These are phyloP conservation scores for Drosophila flavopinicola DNA, from an alignment of 2,888 invertebrate species.

Conservation along the genomic window DNA sequence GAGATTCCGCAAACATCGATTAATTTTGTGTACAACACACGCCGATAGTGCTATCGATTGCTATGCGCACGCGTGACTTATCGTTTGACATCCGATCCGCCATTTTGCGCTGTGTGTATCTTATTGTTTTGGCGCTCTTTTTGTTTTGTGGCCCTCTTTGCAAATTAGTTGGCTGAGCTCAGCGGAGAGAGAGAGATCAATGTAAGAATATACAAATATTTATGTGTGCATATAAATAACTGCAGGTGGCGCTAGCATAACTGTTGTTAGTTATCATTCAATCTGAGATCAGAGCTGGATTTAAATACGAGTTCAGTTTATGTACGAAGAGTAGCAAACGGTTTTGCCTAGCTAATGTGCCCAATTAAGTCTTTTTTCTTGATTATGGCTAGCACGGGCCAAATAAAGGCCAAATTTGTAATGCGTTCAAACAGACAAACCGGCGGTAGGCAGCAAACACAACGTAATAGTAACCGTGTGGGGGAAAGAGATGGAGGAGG, in stretches of 20 bases:
- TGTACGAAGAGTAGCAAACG: neutral
- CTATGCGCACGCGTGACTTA: no score
- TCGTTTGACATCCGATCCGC: no score
- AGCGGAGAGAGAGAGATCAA: neutral
- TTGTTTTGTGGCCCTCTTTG: no score
- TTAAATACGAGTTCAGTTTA: neutral
- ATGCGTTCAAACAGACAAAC: constrained; percentile 57
- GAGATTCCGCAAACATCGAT: no score
- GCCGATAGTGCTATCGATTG: no score
- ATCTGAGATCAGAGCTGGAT: no score
- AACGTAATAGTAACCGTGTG: constrained; percentile 27
- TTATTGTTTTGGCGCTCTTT: neutral
- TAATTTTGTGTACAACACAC: no score
- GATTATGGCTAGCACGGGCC: constrained; percentile 53
- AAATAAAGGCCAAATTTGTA: constrained; percentile 58
- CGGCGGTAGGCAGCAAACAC: constrained; percentile 14
- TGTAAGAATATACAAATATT: no score
- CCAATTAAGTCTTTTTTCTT: constrained; percentile 30
- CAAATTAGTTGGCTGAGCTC: neutral
- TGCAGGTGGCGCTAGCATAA: no score
- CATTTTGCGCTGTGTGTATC: neutral
- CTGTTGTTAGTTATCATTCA: no score
- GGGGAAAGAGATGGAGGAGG: constrained; percentile 21
- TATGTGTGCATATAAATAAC: no score
- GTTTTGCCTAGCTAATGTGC: constrained; percentile 35